Base-by-base conservation (phyloP, 2,888 invertebrate species). In the Epinotia brunnichana region DNA sequence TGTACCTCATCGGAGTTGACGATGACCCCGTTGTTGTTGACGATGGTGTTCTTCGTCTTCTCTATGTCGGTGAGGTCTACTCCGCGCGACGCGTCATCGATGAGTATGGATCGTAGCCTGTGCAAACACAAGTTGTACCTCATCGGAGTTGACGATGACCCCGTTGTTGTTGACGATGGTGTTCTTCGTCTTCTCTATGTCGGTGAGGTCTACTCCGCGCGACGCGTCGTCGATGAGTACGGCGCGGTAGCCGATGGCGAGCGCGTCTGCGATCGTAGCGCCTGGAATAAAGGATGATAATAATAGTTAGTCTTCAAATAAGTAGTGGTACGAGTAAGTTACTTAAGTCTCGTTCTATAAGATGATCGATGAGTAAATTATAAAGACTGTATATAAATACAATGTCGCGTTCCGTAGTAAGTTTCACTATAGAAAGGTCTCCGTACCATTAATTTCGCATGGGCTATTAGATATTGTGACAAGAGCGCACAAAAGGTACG, bases 21-120 rank as follows among this genome's bases (percentile, higher is more conserved):
- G 29, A 98, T 96, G 64, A 98, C 96, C 0, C 97, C 98, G 82
- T 96, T 95, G 82, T 95, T 96, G 74, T 94, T 94, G 67, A n/a
- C n/a, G n/a, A n/a, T 95, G 74, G 95, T 95, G 70, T 96, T 94
- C 86, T 97, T 97, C 57, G 97, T 97, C 81, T 95, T 94, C 85
- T 97, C 96, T 73, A 99, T 98, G 83, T 97, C 97, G 21, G 96
- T 94, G 39, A 97, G 90, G 87, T 97, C 96, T 0, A 98, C 98
- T 2, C 98, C 99, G 62, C 98, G 95, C 80, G 97, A 96, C 77
- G 98, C 98, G 89, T 99, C 98, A 79, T 98, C 98, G 11, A 99
- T 94, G 41, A 99, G 90, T 64, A 98, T 94, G 13, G 98, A n/a
- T n/a, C n/a, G n/a, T n/a, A n/a, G n/a, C 29, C 29, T 29, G 29